Evolutionary conservation across 2,797 vertebrate genomes (phyloP).

Genomic region (Pelochelys cantorii): DNA sequence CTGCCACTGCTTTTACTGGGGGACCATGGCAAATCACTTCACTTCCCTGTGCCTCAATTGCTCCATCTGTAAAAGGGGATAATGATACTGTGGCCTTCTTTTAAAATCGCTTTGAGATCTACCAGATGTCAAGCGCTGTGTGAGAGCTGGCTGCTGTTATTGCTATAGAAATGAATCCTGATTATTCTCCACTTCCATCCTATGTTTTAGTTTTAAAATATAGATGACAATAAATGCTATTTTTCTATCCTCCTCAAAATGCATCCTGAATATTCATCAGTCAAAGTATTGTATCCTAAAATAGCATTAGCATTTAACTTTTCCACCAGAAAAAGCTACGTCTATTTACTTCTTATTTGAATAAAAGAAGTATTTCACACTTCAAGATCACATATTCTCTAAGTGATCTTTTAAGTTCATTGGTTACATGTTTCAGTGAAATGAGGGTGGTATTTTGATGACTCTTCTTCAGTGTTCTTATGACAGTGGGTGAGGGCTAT

Average conservation of each 20-base stretch:
- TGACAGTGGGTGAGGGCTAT: neutral
- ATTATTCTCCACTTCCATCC: neutral
- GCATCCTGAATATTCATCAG: conserved; percentile 5
- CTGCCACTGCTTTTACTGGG: neutral
- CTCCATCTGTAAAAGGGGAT: neutral
- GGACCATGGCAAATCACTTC: neutral
- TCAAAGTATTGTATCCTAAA: conserved; percentile 12
- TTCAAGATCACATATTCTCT: neutral
- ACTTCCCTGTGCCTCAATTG: neutral
- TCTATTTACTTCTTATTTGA: neutral
- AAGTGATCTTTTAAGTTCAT: neutral
- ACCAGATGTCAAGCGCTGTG: neutral
- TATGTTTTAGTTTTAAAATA: conserved; percentile 16
- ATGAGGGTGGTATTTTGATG: neutral
- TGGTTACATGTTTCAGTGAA: neutral
- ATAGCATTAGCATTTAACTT: neutral
- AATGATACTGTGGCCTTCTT: neutral
- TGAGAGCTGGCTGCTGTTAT: neutral
- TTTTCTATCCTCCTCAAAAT: conserved; percentile 23
- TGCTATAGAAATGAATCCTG: neutral
- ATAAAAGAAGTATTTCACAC: neutral
- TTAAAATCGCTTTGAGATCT: neutral
- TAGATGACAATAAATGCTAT: conserved; percentile 19
- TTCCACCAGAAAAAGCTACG: neutral
- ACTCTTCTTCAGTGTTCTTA: neutral